Conservation (phyloP, 2,797 vertebrate species). For the Anniella stebbinsi region DNA sequence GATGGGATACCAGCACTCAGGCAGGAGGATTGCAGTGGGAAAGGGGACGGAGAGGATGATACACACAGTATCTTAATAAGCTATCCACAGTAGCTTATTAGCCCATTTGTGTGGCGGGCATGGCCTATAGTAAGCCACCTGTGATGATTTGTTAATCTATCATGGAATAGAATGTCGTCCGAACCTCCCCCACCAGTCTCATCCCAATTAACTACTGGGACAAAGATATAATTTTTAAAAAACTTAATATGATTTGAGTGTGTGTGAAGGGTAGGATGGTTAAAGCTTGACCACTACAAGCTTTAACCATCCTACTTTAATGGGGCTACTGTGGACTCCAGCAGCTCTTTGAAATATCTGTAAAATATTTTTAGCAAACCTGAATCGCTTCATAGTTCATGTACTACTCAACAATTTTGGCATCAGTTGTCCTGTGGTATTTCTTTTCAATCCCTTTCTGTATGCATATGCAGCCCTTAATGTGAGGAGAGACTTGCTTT, state of each 20-base stretch:
- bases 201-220: neutral
- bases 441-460: neutral
- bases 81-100: no score
- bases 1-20: no score
- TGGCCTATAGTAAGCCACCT: no score
- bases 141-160: no score
- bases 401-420: neutral
- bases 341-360: neutral
- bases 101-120: no score
- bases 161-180: no score
- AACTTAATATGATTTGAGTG: neutral
- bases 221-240: neutral
- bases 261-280: neutral
- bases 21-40: no score
- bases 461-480: neutral
- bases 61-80: no score
- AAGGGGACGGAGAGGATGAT: no score
- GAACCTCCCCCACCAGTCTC: neutral
- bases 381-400: neutral
- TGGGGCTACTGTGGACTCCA: neutral
- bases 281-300: neutral
- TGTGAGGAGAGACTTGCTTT: neutral
- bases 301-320: neutral
- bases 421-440: neutral
- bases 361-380: neutral